Evolutionary conservation across 2,888 invertebrate species (phyloP), one percentile per base, ranked within the genome.

Genomic region (Lagria hirta): DNA sequence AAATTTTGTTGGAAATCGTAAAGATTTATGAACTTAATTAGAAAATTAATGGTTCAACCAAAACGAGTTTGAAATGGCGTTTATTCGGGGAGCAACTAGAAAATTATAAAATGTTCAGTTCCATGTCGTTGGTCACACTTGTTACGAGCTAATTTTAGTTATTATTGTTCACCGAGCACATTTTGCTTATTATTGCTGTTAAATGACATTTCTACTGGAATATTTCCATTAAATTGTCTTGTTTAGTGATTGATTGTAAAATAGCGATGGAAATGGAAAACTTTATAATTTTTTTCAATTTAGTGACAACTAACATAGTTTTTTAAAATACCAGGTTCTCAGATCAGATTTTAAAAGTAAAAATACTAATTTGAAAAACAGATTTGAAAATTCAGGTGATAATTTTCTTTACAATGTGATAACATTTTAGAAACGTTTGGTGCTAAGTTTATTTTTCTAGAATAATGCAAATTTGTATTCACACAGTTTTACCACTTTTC

Each of bases 111-210:
- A 30, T 29, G 36, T 34, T 44, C 27, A 30, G 27, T 44, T 40
- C 28, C 38, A 16, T 21, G 38, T 33, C 32, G 27, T 44, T 44
- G 34, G 29, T 7, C 26, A 32, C 45, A 45, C 40, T 45, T 38
- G 44, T 44, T 44, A 32, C 44, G 27, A 26, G 28, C 44, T 40
- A 45, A 45, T 45, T 45, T 40, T 34, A 34, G 32, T 36, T 26
- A 44, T 38, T 37, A 38, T 44, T 44, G 43, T 36, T 42, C 42
- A 34, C 15, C 23, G 36, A 21, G 22, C 37, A 32, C 43, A 32
- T 35, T 43, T 28, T 37, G 43, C 33, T 44, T 38, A 29, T 43
- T 43, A 45, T 45, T 33, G 28, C 28, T 35, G 40, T 22, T 37
- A 40, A 40, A 45, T 40, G 45, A 24, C 38, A 34, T 43, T 28